phyloP scores from a whole-genome alignment of 53 echinoderm and acorn worm genomes.

The Glandiceps talaboti region DNA sequence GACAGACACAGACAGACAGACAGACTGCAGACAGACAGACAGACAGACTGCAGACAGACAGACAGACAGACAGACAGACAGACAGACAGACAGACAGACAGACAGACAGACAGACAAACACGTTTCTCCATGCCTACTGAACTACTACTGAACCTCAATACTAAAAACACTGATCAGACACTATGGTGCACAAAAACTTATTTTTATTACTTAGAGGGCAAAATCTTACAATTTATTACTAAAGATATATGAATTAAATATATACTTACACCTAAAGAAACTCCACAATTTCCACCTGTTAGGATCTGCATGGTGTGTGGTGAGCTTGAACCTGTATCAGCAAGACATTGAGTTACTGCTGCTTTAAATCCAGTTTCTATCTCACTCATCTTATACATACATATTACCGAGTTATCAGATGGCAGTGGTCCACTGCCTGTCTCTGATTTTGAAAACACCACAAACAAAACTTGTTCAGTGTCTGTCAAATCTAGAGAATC shows the following conservation, averaged over 20 bases:
- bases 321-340: neutral
- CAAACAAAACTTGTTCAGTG: neutral
- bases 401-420: neutral
- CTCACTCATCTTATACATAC: neutral
- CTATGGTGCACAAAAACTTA: too few relatives aligned
- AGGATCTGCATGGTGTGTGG: too few relatives aligned
- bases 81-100: neutral
- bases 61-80: neutral
- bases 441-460: neutral
- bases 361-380: neutral
- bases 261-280: too few relatives aligned
- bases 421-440: neutral
- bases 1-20: constrained; percentile 1
- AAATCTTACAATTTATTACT: too few relatives aligned
- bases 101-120: neutral
- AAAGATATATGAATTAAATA: too few relatives aligned
- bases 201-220: too few relatives aligned
- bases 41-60: neutral
- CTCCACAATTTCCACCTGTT: too few relatives aligned
- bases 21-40: neutral
- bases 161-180: too few relatives aligned
- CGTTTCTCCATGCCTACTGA: too few relatives aligned
- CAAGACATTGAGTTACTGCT: neutral
- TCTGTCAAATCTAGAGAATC: neutral
- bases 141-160: too few relatives aligned